phyloP scores from a whole-genome alignment of 2,797 vertebrate species.

The Micropoecilia bifurca region DNA sequence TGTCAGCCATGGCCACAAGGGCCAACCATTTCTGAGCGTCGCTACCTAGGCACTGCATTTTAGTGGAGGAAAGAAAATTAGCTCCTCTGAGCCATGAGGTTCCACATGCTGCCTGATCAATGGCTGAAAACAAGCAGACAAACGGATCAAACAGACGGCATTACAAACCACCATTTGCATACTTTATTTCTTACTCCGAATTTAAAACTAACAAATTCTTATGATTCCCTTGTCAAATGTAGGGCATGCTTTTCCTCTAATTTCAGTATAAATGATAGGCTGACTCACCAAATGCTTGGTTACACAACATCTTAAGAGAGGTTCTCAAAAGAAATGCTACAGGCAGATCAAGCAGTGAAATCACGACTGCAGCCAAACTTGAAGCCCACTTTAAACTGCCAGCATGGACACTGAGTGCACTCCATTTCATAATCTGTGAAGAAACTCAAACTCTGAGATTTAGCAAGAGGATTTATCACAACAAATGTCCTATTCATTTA shows the following conservation, averaged over 20 bases:
- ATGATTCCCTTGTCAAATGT: neutral
- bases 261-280: neutral
- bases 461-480: neutral
- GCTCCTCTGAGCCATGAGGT: constrained; percentile 25
- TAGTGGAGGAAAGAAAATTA: constrained; percentile 37
- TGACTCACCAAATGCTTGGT: neutral
- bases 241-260: neutral
- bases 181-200: neutral
- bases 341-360: constrained; percentile 3
- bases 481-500: neutral
- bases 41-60: constrained; percentile 32
- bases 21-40: constrained; percentile 11
- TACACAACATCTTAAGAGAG: neutral
- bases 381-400: neutral
- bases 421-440: neutral
- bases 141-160: constrained; percentile 8
- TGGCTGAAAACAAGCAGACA: constrained; percentile 29
- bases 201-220: neutral
- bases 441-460: neutral
- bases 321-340: neutral
- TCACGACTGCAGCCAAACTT: neutral
- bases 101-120: constrained; percentile 34
- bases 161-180: constrained; percentile 10
- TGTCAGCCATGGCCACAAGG: constrained; percentile 51
- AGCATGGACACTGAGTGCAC: neutral